phyloP scores from a whole-genome alignment of 2,888 invertebrate genomes.

The Sceliomorpha sp. region DNA sequence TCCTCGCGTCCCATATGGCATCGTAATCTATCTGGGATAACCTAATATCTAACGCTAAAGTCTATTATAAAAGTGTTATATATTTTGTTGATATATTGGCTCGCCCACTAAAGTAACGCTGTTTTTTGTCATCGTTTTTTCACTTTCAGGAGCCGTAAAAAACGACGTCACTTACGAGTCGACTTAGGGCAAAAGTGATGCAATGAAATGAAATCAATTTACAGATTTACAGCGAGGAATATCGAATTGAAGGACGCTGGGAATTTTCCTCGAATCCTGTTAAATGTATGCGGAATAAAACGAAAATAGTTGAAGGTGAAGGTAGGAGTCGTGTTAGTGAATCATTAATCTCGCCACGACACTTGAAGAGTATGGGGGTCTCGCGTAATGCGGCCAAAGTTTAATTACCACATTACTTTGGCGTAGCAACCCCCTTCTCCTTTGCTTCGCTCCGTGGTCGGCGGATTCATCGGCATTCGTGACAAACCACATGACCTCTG shows the following conservation, averaged over 20 bases:
- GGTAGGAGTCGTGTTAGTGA: constrained; percentile 45
- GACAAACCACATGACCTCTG: constrained; percentile 59
- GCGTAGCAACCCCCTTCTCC: constrained; percentile 59
- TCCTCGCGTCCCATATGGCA: no score
- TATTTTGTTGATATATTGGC: no score
- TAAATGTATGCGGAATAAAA: constrained; percentile 20
- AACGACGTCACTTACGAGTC: no score
- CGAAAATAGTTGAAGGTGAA: constrained; percentile 21
- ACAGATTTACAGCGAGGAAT: constrained; percentile 32
- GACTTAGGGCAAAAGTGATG: no score
- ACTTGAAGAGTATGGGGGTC: constrained; percentile 52
- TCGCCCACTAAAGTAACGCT: no score
- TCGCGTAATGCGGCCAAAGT: constrained; percentile 75
- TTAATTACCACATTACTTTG: constrained; percentile 78
- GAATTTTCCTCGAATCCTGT: constrained; percentile 8
- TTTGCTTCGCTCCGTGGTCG: constrained; percentile 52
- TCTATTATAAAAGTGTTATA: no score
- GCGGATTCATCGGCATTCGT: constrained; percentile 68
- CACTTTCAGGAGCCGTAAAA: no score
- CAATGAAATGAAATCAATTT: constrained; percentile 30
- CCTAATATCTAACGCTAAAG: no score
- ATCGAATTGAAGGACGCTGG: constrained; percentile 8
- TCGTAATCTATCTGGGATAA: no score
- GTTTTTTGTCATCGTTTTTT: no score
- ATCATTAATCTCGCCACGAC: constrained; percentile 64